Base-by-base conservation (phyloP, 1,140 invertebrate species). In the Xylocopa sonorina region DNA sequence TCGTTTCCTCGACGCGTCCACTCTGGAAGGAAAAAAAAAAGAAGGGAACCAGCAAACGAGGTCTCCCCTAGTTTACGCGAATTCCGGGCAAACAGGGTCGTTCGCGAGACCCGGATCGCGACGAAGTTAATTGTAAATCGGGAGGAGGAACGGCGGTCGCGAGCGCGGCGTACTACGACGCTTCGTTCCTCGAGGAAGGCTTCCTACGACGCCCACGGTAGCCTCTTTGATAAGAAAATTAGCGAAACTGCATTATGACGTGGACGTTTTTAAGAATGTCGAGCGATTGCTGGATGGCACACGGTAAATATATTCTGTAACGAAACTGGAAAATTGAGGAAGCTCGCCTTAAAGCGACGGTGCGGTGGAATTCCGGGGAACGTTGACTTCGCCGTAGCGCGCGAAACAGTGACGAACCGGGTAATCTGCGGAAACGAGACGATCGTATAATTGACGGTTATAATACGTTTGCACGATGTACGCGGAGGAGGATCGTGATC, bases 351-450 rank as follows among this genome's bases (percentile, higher is more conserved):
- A 12, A n/a, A 21, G 43, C 16, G 71, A 5, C 27, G 7, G 4
- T 18, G 5, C 46, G 41, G 1, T 1, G 10, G 29, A 58, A 46
- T 43, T 27, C 14, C 7, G 16, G 21, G 50, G n/a, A 27, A 29
- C 53, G 50, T 4, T 18, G 48, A 75, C 66, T 55, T 32, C 4
- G 14, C 2, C 12, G 29, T n/a, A n/a, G n/a, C 69, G 14, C 32
- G 21, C 18, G 9, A 50, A 55, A 72, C 27, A 48, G 4, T 6
- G 16, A 21, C 58, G 34, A 62, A 48, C 51, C 66, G 34, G 34
- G 48, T 75, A 80, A 85, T 86, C 80, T 51, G 51, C 80, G 84
- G 78, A 76, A 78, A 86, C 83, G 81, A 75, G 72, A 77, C 68
- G 68, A 63, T 74, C 57, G 46, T 1, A 48, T 63, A 73, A 78